phyloP scores from a whole-genome alignment of 1,140 invertebrate species.

The Conus betulinus region DNA sequence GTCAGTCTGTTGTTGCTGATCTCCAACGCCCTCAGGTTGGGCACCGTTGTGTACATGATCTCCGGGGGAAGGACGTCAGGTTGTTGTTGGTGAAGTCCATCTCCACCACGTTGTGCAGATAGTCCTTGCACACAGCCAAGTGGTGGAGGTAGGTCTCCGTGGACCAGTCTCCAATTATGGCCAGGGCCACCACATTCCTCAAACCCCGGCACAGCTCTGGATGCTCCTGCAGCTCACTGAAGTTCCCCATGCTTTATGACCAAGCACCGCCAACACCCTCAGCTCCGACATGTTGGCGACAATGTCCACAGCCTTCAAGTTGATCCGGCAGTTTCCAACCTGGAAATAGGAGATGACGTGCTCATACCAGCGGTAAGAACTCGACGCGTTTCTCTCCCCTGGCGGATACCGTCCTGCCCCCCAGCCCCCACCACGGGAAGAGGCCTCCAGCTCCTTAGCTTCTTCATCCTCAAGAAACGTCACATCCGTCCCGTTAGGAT shows the following conservation, averaged over 20 bases:
- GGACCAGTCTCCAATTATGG: slow-evolving; percentile 12
- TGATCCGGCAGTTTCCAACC: not conserved
- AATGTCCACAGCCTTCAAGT: slow-evolving; percentile 6
- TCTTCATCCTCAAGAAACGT: slow-evolving; percentile 15
- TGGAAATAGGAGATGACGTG: slow-evolving; percentile 35
- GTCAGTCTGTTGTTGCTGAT: slow-evolving; percentile 50
- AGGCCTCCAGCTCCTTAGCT: not conserved
- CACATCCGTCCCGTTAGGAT: not conserved
- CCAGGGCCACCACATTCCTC: slow-evolving; percentile 22
- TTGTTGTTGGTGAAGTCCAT: slow-evolving; percentile 42
- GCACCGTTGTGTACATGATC: slow-evolving; percentile 44
- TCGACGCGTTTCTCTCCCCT: not conserved
- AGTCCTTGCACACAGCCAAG: not conserved
- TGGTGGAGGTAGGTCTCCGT: not conserved
- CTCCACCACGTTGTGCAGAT: slow-evolving; percentile 40
- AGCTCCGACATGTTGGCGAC: slow-evolving; percentile 26
- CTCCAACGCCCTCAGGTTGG: slow-evolving; percentile 56
- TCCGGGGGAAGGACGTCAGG: slow-evolving; percentile 39
- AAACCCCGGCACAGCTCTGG: not conserved
- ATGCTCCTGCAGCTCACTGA: not conserved
- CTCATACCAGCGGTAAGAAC: not conserved
- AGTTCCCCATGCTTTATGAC: not conserved
- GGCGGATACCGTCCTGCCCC: too few species aligned
- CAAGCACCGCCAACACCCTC: not conserved
- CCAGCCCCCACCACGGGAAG: not conserved